These are phyloP conservation scores for Pheosia gnoma DNA, from an alignment of 2,888 invertebrate species.

Conservation along the genomic window DNA sequence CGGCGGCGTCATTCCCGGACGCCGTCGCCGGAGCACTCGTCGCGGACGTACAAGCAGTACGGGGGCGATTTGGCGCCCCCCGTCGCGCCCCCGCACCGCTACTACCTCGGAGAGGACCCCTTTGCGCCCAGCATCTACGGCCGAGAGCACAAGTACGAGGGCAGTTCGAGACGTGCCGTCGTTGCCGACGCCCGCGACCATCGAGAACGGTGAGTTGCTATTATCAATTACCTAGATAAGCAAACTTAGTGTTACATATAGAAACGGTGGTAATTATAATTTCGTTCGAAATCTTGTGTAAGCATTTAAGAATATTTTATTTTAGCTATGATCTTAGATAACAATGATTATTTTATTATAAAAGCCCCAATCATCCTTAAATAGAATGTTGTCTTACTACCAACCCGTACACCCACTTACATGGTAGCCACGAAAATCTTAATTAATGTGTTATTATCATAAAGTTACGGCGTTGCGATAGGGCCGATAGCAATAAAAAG, in stretches of 20 bases:
- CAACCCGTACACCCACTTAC: constrained; percentile 64
- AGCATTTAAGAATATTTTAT: constrained; percentile 13
- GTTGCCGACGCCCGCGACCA: constrained; percentile 72
- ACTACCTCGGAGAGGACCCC: constrained; percentile 94
- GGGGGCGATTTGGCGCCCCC: constrained; percentile 78
- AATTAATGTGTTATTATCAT: constrained; percentile 71
- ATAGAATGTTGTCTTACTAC: constrained; percentile 72
- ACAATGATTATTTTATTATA: constrained; percentile 37
- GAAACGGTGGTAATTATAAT: constrained; percentile 1
- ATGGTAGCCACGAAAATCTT: constrained; percentile 55
- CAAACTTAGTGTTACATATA: constrained; percentile 6
- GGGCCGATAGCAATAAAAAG: constrained; percentile 42
- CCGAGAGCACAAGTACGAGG: constrained; percentile 92
- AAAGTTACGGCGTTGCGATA: constrained; percentile 59
- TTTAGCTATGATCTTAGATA: constrained; percentile 33
- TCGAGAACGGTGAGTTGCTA: constrained; percentile 74
- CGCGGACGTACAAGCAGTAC: constrained; percentile 80
- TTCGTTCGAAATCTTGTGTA: constrained; percentile 12
- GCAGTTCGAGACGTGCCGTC: constrained; percentile 81
- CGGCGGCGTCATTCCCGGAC: constrained; percentile 85
- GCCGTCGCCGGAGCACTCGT: constrained; percentile 85
- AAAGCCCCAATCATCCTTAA: constrained; percentile 60
- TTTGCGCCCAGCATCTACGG: constrained; percentile 93
- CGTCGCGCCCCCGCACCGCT: constrained; percentile 87
- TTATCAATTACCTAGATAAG: neutral